Evolutionary conservation across 2,113 vertebrate species (phyloP).

Genomic region (Lamprologus ornatipinnis): DNA sequence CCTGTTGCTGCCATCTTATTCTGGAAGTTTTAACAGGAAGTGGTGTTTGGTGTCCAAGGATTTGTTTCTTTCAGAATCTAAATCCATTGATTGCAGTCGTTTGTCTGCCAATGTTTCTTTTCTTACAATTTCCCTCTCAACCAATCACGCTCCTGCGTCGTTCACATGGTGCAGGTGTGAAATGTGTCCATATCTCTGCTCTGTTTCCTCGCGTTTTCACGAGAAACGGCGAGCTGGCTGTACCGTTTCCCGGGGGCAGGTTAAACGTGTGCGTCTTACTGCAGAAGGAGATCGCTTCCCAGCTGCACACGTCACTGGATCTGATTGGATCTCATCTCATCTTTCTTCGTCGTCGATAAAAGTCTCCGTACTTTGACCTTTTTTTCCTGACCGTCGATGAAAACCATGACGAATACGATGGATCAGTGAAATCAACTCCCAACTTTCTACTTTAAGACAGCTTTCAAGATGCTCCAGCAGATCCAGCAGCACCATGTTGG

Average conservation of each 20-base stretch:
- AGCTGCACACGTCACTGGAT: neutral
- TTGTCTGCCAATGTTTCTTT: neutral
- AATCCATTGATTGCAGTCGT: accelerated
- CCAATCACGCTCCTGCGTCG: accelerated
- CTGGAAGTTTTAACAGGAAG: neutral
- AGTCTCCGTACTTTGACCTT: neutral
- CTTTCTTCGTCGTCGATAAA: neutral
- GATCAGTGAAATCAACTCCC: neutral
- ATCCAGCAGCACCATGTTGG: neutral
- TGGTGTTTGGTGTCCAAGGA: neutral
- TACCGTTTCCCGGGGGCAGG: accelerated
- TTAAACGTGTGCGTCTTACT: neutral
- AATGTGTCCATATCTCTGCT: neutral
- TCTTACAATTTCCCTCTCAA: neutral
- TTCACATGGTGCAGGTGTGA: accelerated
- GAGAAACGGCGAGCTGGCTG: neutral
- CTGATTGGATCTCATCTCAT: neutral
- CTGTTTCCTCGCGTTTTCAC: neutral
- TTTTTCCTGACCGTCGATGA: neutral
- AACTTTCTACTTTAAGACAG: neutral
- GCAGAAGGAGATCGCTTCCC: accelerated
- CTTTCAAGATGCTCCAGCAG: neutral
- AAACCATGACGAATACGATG: neutral
- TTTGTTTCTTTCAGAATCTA: neutral
- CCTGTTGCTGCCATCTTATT: neutral